Evolutionary conservation across 2,113 vertebrate species (phyloP).

Genomic region (Galbula dea): DNA sequence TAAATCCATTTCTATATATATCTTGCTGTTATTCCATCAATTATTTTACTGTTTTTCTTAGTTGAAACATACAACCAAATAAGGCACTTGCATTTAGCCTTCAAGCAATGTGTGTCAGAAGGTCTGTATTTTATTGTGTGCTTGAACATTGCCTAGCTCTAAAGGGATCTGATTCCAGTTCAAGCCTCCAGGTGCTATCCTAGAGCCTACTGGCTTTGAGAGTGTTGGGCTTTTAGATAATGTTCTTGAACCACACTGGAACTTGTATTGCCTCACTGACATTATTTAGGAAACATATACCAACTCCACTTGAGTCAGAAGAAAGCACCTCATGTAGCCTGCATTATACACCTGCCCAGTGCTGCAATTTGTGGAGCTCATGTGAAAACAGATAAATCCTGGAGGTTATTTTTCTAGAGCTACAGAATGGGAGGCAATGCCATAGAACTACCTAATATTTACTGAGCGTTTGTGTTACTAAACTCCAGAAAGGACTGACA

Average conservation of each 20-base stretch:
- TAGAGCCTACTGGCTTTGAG: not conserved
- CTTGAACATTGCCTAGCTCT: not conserved
- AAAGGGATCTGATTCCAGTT: not conserved
- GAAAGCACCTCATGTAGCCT: not conserved
- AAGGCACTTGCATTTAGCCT: not conserved
- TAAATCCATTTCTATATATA: not conserved
- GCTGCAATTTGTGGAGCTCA: not conserved
- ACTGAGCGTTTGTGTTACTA: not conserved
- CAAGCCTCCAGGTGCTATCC: not conserved
- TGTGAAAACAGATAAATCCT: not conserved
- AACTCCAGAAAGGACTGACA: not conserved
- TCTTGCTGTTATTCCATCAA: not conserved
- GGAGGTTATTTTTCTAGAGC: not conserved
- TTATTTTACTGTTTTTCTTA: constrained; percentile 19
- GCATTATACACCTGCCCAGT: not conserved
- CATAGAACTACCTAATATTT: rapidly evolving
- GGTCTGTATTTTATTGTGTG: not conserved
- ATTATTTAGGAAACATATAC: not conserved
- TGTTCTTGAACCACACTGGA: not conserved
- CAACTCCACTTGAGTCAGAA: not conserved
- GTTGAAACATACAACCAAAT: not conserved
- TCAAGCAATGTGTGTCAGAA: not conserved
- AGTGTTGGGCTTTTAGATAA: not conserved
- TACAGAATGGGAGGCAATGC: not conserved
- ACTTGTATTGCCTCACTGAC: rapidly evolving